Evolutionary conservation across 2,113 vertebrate genomes (phyloP).

Genomic region (Coptodon bakossiorum): DNA sequence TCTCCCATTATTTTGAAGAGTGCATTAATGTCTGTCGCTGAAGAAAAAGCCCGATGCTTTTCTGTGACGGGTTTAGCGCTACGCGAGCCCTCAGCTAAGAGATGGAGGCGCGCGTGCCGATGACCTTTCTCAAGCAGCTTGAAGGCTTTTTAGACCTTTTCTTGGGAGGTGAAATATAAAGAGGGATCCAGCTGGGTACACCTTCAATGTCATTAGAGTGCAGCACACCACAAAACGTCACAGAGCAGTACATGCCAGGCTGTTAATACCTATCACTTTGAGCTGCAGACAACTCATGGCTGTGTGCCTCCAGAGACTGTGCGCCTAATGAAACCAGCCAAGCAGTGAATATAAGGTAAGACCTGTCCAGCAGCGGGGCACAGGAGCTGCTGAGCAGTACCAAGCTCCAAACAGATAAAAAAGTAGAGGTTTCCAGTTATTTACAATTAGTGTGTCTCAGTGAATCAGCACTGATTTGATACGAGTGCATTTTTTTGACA

Average conservation of each 20-base stretch:
- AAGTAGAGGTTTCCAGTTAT: not conserved
- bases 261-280: conserved; percentile 9
- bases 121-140: conserved; percentile 69
- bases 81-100: not conserved
- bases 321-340: conserved; percentile 37
- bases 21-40: not conserved
- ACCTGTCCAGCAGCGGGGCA: not conserved
- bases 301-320: conserved; percentile 4
- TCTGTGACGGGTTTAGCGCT: not conserved
- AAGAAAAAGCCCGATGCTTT: not conserved
- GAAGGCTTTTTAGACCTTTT: conserved; percentile 65
- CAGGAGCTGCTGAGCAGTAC: not conserved
- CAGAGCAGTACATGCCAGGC: conserved; percentile 16
- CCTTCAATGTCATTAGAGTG: conserved; percentile 33
- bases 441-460: not conserved
- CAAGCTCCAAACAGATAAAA: not conserved
- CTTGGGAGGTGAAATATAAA: conserved; percentile 37
- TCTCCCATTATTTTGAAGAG: not conserved
- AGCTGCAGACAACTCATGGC: conserved; percentile 26
- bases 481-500: not conserved
- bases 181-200: conserved; percentile 39
- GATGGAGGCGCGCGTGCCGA: not conserved
- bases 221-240: conserved; percentile 6
- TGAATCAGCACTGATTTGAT: not conserved
- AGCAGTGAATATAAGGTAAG: not conserved